Evolutionary conservation across 2,888 invertebrate species (phyloP), one percentile per base, ranked within the genome.

Genomic region (Cerastoderma edule): DNA sequence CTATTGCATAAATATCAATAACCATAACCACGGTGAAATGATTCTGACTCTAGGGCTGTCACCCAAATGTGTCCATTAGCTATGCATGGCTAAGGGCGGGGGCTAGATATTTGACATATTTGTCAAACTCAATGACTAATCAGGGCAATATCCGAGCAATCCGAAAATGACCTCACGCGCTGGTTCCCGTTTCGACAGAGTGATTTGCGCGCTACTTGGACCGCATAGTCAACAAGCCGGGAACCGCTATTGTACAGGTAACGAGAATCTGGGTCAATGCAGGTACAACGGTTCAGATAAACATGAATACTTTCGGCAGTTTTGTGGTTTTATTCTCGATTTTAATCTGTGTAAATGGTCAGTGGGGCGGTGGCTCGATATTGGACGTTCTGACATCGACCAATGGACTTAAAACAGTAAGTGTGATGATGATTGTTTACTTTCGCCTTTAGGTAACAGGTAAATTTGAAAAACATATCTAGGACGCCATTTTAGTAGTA

Each of bases 251-350:
- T 44, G 13, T 24, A 28, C 44, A 44, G 46, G n/a, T n/a, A 46
- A 44, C 44, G 32, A 46, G 50, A 53, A 66, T 53, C 27, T 65
- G 30, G 65, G 65, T 48, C 46, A 65, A 8, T 44, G n/a, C 13
- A 28, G 27, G 24, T 24, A 35, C 35, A 33, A 39, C 22, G 22
- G 39, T 22, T n/a, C 27, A 3, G 22, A 39, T 4, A 50, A 66
- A 28, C 32, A 57, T 57, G 50, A 48, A 66, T 27, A 28, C n/a
- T 28, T 30, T 48, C 6, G 32, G 66, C n/a, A 19, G n/a, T 30
- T 46, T 48, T 16, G 10, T 22, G 33, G 16, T 30, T 66, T 28
- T 30, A 24, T 13, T 64, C 10, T 27, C n/a, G 8, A 57, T n/a
- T 13, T 19, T 32, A 33, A 8, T 32, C 10, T 2, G 16, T 32